Evolutionary conservation across 1,140 invertebrate genomes (phyloP), one percentile per base, ranked within the genome.

Genomic region (Anastrepha obliqua): DNA sequence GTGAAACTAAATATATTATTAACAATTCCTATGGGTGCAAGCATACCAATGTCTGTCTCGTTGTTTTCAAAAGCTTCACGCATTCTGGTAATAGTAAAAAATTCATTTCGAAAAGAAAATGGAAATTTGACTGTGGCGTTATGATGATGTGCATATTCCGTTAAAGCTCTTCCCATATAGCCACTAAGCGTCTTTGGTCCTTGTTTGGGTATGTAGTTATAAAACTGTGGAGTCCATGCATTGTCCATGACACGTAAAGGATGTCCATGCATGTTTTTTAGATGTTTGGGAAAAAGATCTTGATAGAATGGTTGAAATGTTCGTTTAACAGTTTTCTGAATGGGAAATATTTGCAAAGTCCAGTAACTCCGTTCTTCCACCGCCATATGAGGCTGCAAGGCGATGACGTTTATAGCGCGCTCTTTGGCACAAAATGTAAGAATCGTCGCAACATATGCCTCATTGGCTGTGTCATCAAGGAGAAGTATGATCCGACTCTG

Each of bases 211-310:
- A 17, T 78, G n/a, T 51, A 51, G 1, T 51, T 78, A 8, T 78
- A 78, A 7, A 17, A 20, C 8, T 51, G 5, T 2, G 74, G 74
- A 78, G n/a, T 9, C 17, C 44, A 78, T 17, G 15, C 6, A n/a
- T 20, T 78, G 2, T 20, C 74, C n/a, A 78, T 78, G 2, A 78
- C 6, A 9, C 47, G 74, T 17, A 78, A 55, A 8, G 47, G 5
- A 17, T 78, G n/a, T n/a, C 74, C 74, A n/a, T n/a, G 47, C 74
- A 78, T 78, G 20, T 55, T 78, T 8, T 20, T n/a, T 15, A 55
- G 8, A 20, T n/a, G 74, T 11, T 17, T n/a, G 5, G 47, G 15
- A 2, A 55, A 78, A 13, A 55, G 2, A 0, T n/a, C 44, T 8
- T 6, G 7, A 13, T 78, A 55, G 8, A n/a, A 8, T 78, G 15